Evolutionary conservation across 1,140 invertebrate genomes (phyloP).

Genomic region (Musca vetustissima): DNA sequence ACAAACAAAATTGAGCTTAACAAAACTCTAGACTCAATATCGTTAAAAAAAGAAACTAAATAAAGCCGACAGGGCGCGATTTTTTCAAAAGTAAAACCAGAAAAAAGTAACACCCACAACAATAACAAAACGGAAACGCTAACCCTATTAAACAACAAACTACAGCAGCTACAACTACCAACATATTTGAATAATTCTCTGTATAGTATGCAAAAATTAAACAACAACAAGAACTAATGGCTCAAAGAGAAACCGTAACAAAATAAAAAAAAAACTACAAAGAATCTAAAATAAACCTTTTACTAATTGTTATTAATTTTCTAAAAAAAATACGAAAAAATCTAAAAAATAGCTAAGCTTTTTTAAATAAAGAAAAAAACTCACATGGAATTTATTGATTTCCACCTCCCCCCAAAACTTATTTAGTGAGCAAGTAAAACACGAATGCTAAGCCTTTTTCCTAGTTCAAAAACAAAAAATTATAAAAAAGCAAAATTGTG

Average conservation of each 20-base stretch:
- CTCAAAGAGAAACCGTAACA: no score
- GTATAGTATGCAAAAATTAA: no score
- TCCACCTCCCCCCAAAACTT: no score
- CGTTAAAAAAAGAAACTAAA: constrained; percentile 39
- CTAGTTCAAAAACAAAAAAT: background rate
- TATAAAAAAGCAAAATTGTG: background rate
- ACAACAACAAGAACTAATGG: no score
- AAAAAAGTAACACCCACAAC: constrained; percentile 1
- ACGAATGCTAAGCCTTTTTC: constrained; percentile 3
- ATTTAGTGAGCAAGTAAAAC: background rate
- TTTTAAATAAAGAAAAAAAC: constrained; percentile 1
- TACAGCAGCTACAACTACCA: no score
- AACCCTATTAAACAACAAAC: no score
- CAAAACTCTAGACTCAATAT: constrained; percentile 26
- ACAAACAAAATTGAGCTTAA: constrained; percentile 34
- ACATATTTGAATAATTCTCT: no score
- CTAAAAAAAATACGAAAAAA: no score
- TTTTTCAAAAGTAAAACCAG: constrained; percentile 35
- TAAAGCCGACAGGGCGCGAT: constrained; percentile 54
- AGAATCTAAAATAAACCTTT: background rate
- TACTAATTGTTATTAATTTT: no score
- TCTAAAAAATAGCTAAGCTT: constrained; percentile 10
- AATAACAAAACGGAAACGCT: no score
- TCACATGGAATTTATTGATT: background rate
- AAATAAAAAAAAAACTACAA: background rate